Evolutionary conservation across 2,888 invertebrate genomes (phyloP).

Genomic region (Cenopis cana): DNA sequence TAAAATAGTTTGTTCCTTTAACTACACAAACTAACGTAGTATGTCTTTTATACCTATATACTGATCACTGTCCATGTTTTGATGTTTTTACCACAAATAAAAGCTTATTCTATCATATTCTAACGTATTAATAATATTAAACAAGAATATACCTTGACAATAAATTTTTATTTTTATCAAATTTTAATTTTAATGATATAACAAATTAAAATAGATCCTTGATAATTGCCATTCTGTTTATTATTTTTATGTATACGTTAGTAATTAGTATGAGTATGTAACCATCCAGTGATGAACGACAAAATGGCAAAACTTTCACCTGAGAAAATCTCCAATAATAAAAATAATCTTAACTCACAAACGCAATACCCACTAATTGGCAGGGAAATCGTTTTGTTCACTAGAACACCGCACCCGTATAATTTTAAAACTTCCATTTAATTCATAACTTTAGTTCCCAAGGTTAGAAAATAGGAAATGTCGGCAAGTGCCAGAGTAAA

Average conservation of each 20-base stretch:
- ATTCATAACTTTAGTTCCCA: slow-evolving; percentile 25
- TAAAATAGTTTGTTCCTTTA: too few species aligned
- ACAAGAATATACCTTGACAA: too few species aligned
- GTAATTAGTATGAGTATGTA: too few species aligned
- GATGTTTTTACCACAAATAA: too few species aligned
- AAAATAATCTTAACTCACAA: background rate
- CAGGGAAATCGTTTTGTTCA: slow-evolving; percentile 7
- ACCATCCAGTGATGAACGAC: background rate
- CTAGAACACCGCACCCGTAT: background rate
- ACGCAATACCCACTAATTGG: slow-evolving; percentile 15
- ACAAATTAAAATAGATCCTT: too few species aligned
- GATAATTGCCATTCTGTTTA: background rate
- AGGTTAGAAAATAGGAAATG: slow-evolving; percentile 19
- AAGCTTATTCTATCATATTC: too few species aligned
- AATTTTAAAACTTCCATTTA: slow-evolving; percentile 17
- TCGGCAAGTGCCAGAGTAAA: slow-evolving; percentile 30
- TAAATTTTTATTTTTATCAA: too few species aligned
- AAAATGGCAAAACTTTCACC: background rate
- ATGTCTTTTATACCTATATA: too few species aligned
- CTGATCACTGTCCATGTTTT: too few species aligned
- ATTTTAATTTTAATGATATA: too few species aligned
- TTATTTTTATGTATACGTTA: background rate
- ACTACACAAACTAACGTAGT: too few species aligned
- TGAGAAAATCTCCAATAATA: background rate
- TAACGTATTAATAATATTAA: too few species aligned